Evolutionary conservation across 64 coral and sea anemone genomes (phyloP).

Genomic region (Stylophora pistillata): DNA sequence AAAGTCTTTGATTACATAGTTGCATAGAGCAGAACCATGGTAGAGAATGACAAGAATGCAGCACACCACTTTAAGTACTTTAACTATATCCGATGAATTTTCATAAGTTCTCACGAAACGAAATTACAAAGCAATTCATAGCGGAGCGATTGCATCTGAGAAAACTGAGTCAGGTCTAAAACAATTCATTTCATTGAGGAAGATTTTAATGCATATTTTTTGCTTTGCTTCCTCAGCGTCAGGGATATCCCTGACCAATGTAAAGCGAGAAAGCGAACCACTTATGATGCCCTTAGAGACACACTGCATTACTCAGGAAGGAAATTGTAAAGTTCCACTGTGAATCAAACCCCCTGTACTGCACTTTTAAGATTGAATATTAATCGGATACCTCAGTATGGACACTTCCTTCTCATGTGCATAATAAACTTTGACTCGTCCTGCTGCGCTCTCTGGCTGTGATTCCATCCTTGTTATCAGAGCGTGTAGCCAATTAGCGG

Average conservation of each 20-base stretch:
- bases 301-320: neutral
- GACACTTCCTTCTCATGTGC: neutral
- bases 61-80: slow-evolving; percentile 3
- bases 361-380: neutral
- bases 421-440: neutral
- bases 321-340: neutral
- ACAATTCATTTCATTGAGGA: neutral
- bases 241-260: neutral
- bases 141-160: neutral
- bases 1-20: slow-evolving; percentile 37
- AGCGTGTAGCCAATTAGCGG: neutral
- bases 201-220: neutral
- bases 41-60: slow-evolving; percentile 7
- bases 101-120: slow-evolving; percentile 10
- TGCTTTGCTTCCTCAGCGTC: neutral
- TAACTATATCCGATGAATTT: neutral
- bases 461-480: neutral
- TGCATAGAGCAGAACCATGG: neutral
- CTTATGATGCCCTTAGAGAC: too few species aligned
- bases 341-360: neutral
- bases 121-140: neutral
- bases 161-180: neutral
- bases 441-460: neutral
- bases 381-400: neutral
- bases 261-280: too few species aligned